Base-by-base conservation (phyloP, 2,888 invertebrate species). In the Dilophus febrilis region DNA sequence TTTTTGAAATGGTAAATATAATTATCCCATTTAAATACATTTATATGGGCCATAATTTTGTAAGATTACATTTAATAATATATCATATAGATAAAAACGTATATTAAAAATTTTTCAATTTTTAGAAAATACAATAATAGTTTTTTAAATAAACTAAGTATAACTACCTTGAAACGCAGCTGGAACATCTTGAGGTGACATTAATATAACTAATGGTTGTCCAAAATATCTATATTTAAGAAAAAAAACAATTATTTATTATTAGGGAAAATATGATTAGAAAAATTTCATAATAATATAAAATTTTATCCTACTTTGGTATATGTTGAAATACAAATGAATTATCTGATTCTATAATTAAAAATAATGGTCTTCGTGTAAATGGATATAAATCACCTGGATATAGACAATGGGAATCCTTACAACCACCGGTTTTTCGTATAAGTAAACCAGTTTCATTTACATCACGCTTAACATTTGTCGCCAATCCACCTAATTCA, bases 291-390 rank as follows among this genome's bases (percentile, higher is more conserved):
- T 22, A n/a, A 18, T 31, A 16, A 10, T 27, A n/a, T 22, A 19
- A 8, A 4, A 40, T 26, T 12, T 14, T 17, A 7, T 11, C 3
- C 32, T 32, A 43, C 44, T 68, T 61, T 37, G 91, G 90, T 56
- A 94, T 80, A 58, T 86, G 81, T 68, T 87, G 80, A 66, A 88
- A 90, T 48, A 86, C 83, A 61, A 80, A 82, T 54, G 90, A 90
- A 66, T 92, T 94, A 66, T 92, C 88, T 48, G 92, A 92, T 62
- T 95, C 95, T 49, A 95, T 80, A 47, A 95, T 83, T 43, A 94
- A 72, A 65, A 94, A 90, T 45, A 94, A 69, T 27, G 95, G 94
- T 54, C 86, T 79, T 50, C 95, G 72, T 14, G 90, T 88, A 66
- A 85, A 94, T 2, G 92, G 86, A 59, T 84, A 83, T 45, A 95